These are phyloP conservation scores for Strix aluco DNA, from an alignment of 2,113 vertebrate species.

Conservation along the genomic window DNA sequence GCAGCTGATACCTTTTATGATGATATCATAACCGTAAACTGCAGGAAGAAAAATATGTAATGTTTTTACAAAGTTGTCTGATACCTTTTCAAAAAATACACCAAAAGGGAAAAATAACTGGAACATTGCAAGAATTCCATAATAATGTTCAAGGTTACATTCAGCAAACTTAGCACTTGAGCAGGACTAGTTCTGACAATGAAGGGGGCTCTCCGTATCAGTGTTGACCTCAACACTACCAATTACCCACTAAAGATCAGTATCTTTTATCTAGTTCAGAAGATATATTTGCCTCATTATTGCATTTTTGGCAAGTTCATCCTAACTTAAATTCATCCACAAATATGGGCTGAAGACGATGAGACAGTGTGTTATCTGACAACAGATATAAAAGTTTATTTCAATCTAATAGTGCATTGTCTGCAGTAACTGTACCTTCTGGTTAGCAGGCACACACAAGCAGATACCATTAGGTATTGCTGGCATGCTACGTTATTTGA, in stretches of 20 bases:
- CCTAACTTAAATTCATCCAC: neutral
- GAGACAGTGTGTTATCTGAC: neutral
- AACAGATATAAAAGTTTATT: neutral
- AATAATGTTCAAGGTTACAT: neutral
- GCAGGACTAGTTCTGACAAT: neutral
- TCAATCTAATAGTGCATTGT: neutral
- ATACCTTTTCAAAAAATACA: neutral
- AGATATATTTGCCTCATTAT: neutral
- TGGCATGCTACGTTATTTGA: neutral
- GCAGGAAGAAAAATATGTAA: neutral
- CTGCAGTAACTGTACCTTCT: neutral
- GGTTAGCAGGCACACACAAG: neutral
- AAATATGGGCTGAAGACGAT: neutral
- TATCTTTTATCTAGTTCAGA: neutral
- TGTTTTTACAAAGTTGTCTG: neutral
- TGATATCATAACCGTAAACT: neutral
- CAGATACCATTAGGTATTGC: neutral
- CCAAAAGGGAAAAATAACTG: neutral
- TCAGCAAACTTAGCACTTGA: neutral
- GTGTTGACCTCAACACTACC: neutral
- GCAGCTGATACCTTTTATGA: neutral
- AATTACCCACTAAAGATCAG: neutral
- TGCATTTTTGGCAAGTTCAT: neutral
- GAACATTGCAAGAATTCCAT: neutral
- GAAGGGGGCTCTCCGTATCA: accelerated